A percentile compares a stretch with the other conserved stretches of the same genome.
phyloP scores from a whole-genome alignment of 2,797 vertebrate species.

The Acipenser transmontanus region DNA sequence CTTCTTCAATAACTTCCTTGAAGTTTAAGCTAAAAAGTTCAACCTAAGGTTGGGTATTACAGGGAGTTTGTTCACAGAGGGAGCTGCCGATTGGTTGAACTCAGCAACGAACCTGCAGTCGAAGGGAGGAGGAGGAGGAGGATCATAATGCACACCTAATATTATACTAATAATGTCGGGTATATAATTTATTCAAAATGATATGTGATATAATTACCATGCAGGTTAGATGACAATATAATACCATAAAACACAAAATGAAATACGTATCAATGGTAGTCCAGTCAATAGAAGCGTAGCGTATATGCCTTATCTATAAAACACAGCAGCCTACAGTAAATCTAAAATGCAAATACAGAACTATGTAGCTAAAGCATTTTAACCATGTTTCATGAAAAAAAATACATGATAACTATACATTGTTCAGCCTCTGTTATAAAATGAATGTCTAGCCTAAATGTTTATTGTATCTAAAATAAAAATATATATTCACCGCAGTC shows the following conservation, averaged over 20 bases:
- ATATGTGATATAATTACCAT: constrained; percentile 11
- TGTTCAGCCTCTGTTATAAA: constrained; percentile 9
- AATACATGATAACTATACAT: neutral
- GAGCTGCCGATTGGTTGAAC: constrained; percentile 15
- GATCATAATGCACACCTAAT: constrained; percentile 22
- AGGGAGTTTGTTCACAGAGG: constrained; percentile 7
- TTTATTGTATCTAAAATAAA: too few relatives aligned
- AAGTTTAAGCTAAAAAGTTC: constrained; percentile 28
- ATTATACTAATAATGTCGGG: constrained; percentile 20
- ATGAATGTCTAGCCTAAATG: too few relatives aligned
- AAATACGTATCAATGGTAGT: neutral
- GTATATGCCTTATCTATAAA: constrained; percentile 4
- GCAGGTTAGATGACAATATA: constrained; percentile 11
- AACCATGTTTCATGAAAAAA: neutral
- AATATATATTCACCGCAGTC: neutral
- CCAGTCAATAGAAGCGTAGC: constrained; percentile 9
- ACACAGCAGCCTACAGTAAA: too few relatives aligned
- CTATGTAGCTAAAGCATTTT: constrained; percentile 7
- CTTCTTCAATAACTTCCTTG: constrained; percentile 27
- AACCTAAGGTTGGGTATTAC: constrained; percentile 10
- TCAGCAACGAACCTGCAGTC: constrained; percentile 17
- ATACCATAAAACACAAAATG: constrained; percentile 11
- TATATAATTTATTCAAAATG: constrained; percentile 13
- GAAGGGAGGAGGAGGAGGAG: neutral
- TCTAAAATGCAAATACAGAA: too few relatives aligned